Conservation (phyloP, 2,797 vertebrate genomes). For the Epinephelus awoara region DNA sequence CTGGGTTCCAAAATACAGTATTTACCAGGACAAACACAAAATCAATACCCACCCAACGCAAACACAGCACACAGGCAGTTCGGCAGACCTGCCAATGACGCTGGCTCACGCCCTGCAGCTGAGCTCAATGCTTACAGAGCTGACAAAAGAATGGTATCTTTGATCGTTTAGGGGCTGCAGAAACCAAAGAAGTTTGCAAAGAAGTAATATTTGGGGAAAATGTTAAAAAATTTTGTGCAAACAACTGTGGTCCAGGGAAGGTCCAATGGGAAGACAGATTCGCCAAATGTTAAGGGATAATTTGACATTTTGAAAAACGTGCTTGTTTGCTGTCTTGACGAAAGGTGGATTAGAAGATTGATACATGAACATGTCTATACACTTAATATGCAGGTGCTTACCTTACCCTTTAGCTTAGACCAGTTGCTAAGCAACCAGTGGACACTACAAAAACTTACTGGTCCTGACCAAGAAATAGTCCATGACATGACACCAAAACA, state of each 20-base stretch:
- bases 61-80: slow-evolving; percentile 68
- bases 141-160: slow-evolving; percentile 17
- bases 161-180: not conserved
- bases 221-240: not conserved
- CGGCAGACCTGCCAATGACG: slow-evolving; percentile 64
- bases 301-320: not conserved
- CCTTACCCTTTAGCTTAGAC: not conserved
- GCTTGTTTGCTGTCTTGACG: not conserved
- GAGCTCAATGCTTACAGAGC: slow-evolving; percentile 62
- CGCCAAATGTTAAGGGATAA: not conserved
- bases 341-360: not conserved
- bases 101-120: slow-evolving; percentile 58
- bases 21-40: slow-evolving; percentile 80
- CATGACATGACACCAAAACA: not conserved
- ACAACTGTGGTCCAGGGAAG: not conserved
- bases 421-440: not conserved
- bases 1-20: slow-evolving; percentile 70
- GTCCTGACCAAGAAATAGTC: not conserved
- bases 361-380: not conserved
- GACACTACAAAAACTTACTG: not conserved
- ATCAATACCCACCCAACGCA: slow-evolving; percentile 73
- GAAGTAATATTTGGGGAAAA: not conserved
- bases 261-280: not conserved
- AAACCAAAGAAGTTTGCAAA: not conserved
- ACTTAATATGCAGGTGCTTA: not conserved